Percentiles rank a stretch among this genome's conserved stretches.
Conservation (phyloP, 2,113 vertebrate genomes). For the Mirza zaza region DNA sequence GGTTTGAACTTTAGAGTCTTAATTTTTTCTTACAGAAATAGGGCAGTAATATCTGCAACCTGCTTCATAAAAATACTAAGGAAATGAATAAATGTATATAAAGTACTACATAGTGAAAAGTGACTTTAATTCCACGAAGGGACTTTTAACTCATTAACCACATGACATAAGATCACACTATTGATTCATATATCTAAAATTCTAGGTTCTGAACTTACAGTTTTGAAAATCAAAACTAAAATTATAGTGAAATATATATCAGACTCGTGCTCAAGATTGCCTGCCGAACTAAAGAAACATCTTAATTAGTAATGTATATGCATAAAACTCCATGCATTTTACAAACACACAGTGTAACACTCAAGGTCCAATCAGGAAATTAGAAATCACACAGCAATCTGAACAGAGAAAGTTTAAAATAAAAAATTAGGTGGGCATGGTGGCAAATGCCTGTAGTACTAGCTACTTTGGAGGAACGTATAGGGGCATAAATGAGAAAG, state of each 20-base stretch:
- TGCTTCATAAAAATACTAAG: slow-evolving; percentile 6
- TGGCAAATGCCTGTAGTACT: no score
- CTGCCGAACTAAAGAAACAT: not conserved
- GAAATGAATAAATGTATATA: slow-evolving; percentile 19
- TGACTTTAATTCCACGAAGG: not conserved
- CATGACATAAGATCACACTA: not conserved
- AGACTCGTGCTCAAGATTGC: not conserved
- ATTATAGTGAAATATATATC: not conserved
- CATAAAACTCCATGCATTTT: not conserved
- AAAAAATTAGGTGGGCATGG: not conserved
- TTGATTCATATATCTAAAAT: slow-evolving; percentile 8
- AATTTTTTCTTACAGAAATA: not conserved
- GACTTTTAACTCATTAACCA: slow-evolving; percentile 14
- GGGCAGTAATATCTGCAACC: not conserved
- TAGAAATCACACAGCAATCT: slow-evolving; percentile 1
- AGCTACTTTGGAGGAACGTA: no score
- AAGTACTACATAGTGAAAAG: not conserved
- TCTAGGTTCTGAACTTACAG: not conserved
- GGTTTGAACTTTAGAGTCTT: not conserved
- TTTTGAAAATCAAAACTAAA: slow-evolving; percentile 53
- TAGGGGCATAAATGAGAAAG: not conserved
- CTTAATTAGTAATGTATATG: slow-evolving; percentile 1
- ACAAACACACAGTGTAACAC: not conserved
- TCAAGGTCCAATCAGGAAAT: not conserved
- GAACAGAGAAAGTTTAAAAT: not conserved